These are phyloP conservation scores for Pseudobourletiella spinata DNA, from an alignment of 1,140 invertebrate genomes.

Conservation along the genomic window DNA sequence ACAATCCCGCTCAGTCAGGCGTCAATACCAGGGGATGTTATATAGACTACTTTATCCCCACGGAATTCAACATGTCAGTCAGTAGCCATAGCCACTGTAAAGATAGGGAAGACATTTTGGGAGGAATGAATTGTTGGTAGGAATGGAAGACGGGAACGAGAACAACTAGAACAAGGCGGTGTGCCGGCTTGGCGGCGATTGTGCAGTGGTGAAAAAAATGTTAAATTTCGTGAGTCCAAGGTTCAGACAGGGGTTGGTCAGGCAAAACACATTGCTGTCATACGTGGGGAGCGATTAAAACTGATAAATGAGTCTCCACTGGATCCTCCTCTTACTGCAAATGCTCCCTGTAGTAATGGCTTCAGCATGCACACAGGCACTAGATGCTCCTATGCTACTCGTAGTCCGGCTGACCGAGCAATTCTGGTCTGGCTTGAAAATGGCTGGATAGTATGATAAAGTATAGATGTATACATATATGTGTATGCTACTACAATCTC, in stretches of 20 bases:
- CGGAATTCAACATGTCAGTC: no score
- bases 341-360: no score
- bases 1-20: no score
- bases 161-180: no score
- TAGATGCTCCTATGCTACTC: not conserved
- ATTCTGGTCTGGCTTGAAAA: no score
- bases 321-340: not conserved
- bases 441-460: not conserved
- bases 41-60: no score
- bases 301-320: constrained; percentile 1
- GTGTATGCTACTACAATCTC: not conserved
- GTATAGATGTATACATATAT: not conserved
- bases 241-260: not conserved
- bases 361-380: not conserved
- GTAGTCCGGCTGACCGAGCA: no score
- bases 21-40: no score
- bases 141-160: no score
- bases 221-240: not conserved
- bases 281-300: not conserved
- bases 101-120: not conserved
- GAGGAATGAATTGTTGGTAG: not conserved
- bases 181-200: no score
- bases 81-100: not conserved
- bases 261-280: not conserved
- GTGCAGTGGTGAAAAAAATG: not conserved